Percentiles rank a stretch among this genome's conserved stretches.
Evolutionary conservation across 1,140 invertebrate genomes (phyloP).

Genomic region (Akabosia matsudoensis): DNA sequence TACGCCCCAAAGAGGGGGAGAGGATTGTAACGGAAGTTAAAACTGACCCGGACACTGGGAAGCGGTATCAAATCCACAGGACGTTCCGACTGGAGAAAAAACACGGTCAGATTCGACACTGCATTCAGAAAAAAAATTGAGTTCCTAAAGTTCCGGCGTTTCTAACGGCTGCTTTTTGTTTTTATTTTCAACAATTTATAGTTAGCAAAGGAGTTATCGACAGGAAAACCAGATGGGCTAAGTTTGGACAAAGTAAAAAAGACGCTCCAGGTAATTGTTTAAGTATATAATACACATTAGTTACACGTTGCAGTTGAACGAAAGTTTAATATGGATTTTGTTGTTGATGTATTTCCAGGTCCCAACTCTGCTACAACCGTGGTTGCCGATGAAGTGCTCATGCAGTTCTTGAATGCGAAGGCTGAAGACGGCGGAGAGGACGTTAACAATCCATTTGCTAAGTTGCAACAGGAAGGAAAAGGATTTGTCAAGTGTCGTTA

Average conservation of each 20-base stretch:
- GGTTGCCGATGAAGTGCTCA: slow-evolving; percentile 90
- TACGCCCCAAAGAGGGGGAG: slow-evolving; percentile 38
- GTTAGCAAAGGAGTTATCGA: slow-evolving; percentile 89
- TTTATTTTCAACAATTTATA: slow-evolving; percentile 26
- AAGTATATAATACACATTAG: too few species aligned
- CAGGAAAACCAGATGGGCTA: slow-evolving; percentile 81
- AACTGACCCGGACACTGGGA: slow-evolving; percentile 43
- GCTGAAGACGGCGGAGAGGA: slow-evolving; percentile 66
- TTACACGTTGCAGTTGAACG: too few species aligned
- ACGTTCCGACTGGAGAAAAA: slow-evolving; percentile 46
- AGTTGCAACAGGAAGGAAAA: slow-evolving; percentile 66
- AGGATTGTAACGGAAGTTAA: slow-evolving; percentile 42
- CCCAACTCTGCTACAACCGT: slow-evolving; percentile 95
- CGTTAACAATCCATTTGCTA: slow-evolving; percentile 74
- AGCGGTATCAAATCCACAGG: slow-evolving; percentile 39
- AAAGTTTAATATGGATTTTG: neutral
- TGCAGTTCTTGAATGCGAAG: slow-evolving; percentile 84
- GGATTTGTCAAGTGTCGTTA: slow-evolving; percentile 88
- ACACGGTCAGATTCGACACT: too few species aligned
- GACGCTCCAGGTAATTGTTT: slow-evolving; percentile 66
- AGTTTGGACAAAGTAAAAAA: slow-evolving; percentile 84
- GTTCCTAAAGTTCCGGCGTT: too few species aligned
- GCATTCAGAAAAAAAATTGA: too few species aligned
- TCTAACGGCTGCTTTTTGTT: too few species aligned
- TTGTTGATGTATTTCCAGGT: slow-evolving; percentile 54